These are phyloP conservation scores for Amblyteles armatorius DNA, from an alignment of 2,888 invertebrate genomes.

Conservation along the genomic window DNA sequence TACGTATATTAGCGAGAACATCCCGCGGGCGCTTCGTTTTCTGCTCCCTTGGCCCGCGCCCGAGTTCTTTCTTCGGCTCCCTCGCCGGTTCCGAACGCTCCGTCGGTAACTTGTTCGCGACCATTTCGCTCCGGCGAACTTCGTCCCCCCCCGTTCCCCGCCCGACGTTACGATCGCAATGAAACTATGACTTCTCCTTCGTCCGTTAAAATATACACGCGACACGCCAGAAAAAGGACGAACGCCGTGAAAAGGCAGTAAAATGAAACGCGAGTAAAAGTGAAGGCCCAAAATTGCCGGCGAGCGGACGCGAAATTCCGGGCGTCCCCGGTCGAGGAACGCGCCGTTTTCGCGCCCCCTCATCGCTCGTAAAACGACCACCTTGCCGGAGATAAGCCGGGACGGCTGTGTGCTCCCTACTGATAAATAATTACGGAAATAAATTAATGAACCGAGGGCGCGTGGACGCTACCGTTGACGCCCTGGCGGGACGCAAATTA, in stretches of 20 bases:
- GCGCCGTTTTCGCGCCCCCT: slow-evolving; percentile 56
- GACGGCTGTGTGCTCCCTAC: slow-evolving; percentile 44
- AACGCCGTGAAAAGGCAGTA: slow-evolving; percentile 39
- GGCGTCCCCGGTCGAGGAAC: slow-evolving; percentile 53
- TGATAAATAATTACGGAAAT: slow-evolving; percentile 63
- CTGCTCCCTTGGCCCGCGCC: slow-evolving; percentile 70
- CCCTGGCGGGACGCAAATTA: slow-evolving; percentile 57
- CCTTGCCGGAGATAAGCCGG: slow-evolving; percentile 73
- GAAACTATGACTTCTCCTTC: slow-evolving; percentile 60
- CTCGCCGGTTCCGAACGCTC: slow-evolving; percentile 24
- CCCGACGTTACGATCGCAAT: slow-evolving; percentile 58
- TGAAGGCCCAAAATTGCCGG: slow-evolving; percentile 16
- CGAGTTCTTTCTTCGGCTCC: slow-evolving; percentile 59
- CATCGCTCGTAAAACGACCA: slow-evolving; percentile 75
- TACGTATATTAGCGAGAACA: slow-evolving; percentile 82
- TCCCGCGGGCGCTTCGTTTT: slow-evolving; percentile 67
- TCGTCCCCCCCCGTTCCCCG: slow-evolving; percentile 21
- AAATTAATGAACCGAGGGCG: slow-evolving; percentile 54
- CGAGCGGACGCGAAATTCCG: slow-evolving; percentile 56
- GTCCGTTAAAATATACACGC: slow-evolving; percentile 27
- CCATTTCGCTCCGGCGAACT: slow-evolving; percentile 55
- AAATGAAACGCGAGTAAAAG: slow-evolving; percentile 43
- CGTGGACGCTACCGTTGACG: slow-evolving; percentile 57
- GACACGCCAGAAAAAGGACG: slow-evolving; percentile 30
- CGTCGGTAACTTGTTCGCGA: slow-evolving; percentile 46